phyloP scores from a whole-genome alignment of 1,140 invertebrate species.

The Copidosoma floridanum region DNA sequence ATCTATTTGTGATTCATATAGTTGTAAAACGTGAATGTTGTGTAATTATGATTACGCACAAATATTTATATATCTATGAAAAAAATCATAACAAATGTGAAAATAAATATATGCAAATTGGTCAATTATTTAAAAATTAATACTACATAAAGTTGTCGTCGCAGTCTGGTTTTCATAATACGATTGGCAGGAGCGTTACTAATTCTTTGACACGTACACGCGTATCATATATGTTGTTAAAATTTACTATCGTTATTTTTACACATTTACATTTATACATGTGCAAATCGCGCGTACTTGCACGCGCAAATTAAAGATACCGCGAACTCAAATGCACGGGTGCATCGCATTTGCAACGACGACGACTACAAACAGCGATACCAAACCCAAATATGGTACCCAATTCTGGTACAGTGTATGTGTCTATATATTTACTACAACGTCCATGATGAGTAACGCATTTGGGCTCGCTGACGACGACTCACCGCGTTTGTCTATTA shows the following conservation, averaged over 20 bases:
- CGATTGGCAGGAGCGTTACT: conserved; percentile 36
- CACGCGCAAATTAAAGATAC: too few species aligned
- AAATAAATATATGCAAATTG: conserved; percentile 10
- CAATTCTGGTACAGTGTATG: too few species aligned
- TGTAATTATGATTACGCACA: too few species aligned
- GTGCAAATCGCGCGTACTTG: conserved; percentile 9
- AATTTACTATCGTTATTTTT: conserved; percentile 20
- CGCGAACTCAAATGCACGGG: too few species aligned
- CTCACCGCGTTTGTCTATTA: conserved; percentile 16
- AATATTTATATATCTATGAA: too few species aligned
- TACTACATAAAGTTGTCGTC: conserved; percentile 37
- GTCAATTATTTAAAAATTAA: conserved; percentile 26
- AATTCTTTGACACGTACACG: conserved; percentile 20
- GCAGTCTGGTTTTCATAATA: conserved; percentile 35
- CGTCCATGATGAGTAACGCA: too few species aligned
- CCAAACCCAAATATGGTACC: too few species aligned
- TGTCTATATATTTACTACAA: too few species aligned
- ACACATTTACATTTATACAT: conserved; percentile 26
- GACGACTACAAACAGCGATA: too few species aligned
- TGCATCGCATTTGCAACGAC: too few species aligned
- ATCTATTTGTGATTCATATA: conserved; percentile 1
- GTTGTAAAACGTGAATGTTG: too few species aligned
- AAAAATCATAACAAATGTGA: not conserved
- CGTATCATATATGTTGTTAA: conserved; percentile 19
- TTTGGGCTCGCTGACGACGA: conserved; percentile 5